Conservation (phyloP, 2,888 invertebrate species). For the Amphipyra tragopoginis region DNA sequence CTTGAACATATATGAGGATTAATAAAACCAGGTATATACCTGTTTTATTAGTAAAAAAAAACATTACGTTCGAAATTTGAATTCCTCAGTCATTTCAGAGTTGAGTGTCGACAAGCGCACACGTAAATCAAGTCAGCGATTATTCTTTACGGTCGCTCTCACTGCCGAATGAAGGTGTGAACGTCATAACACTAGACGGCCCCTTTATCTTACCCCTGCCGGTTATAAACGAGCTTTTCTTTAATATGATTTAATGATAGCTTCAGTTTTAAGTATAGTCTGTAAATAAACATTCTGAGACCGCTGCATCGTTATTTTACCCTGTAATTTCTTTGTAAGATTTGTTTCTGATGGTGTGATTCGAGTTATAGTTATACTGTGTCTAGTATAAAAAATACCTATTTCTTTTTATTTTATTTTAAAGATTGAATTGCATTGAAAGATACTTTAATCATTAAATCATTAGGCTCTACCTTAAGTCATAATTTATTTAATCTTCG, state of each 20-base stretch:
- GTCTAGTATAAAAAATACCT: too few species aligned
- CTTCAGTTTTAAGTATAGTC: slow-evolving; percentile 23
- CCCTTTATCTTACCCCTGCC: slow-evolving; percentile 65
- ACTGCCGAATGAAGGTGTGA: slow-evolving; percentile 72
- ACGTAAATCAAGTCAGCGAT: slow-evolving; percentile 72
- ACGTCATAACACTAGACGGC: slow-evolving; percentile 73
- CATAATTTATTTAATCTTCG: background rate
- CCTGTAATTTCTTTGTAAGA: slow-evolving; percentile 3
- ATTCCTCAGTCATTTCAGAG: slow-evolving; percentile 20
- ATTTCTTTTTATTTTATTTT: too few species aligned
- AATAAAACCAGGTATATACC: too few species aligned
- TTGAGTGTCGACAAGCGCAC: slow-evolving; percentile 45
- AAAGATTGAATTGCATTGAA: background rate
- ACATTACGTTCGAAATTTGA: background rate
- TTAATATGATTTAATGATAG: slow-evolving; percentile 70
- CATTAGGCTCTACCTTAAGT: background rate
- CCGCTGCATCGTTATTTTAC: slow-evolving; percentile 2
- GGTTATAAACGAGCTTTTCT: slow-evolving; percentile 66
- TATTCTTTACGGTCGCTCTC: slow-evolving; percentile 72
- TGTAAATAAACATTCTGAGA: slow-evolving; percentile 17
- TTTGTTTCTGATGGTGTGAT: too few species aligned
- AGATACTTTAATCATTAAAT: background rate
- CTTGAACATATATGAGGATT: too few species aligned
- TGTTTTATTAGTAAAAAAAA: background rate
- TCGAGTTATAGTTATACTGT: too few species aligned